These are phyloP conservation scores for Axis porcinus DNA, from an alignment of 2,113 vertebrate species.

Conservation along the genomic window DNA sequence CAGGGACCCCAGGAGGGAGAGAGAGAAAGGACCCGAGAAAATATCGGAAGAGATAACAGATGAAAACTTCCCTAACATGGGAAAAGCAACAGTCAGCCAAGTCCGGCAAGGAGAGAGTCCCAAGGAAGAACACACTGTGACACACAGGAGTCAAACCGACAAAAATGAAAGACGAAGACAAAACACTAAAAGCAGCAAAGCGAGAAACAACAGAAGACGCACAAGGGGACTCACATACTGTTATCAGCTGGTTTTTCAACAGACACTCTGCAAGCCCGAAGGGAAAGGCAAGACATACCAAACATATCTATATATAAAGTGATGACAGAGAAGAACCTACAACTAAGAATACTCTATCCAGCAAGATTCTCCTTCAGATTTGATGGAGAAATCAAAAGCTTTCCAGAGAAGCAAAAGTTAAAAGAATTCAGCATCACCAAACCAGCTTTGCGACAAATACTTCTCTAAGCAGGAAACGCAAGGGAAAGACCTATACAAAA, in stretches of 20 bases:
- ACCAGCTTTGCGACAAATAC: not conserved
- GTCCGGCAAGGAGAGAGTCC: not conserved
- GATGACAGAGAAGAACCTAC: not conserved
- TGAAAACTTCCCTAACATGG: not conserved
- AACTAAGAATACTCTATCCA: not conserved
- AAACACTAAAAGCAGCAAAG: not conserved
- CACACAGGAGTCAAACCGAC: not conserved
- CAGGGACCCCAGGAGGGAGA: not conserved
- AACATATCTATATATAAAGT: not conserved
- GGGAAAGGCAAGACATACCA: not conserved
- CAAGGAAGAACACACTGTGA: not conserved
- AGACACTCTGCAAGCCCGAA: not conserved
- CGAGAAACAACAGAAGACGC: too few species aligned
- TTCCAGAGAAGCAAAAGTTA: not conserved
- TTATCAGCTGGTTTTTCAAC: not conserved
- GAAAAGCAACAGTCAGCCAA: not conserved
- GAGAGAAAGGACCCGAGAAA: not conserved
- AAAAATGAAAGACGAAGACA: not conserved
- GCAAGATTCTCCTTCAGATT: not conserved
- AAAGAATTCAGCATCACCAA: not conserved
- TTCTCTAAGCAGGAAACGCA: not conserved
- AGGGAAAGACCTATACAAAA: not conserved
- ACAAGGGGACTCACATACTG: not conserved
- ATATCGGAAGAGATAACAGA: not conserved
- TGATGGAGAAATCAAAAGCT: not conserved